Evolutionary conservation across 2,888 invertebrate genomes (phyloP).

Genomic region (Phymatocera aterrima): DNA sequence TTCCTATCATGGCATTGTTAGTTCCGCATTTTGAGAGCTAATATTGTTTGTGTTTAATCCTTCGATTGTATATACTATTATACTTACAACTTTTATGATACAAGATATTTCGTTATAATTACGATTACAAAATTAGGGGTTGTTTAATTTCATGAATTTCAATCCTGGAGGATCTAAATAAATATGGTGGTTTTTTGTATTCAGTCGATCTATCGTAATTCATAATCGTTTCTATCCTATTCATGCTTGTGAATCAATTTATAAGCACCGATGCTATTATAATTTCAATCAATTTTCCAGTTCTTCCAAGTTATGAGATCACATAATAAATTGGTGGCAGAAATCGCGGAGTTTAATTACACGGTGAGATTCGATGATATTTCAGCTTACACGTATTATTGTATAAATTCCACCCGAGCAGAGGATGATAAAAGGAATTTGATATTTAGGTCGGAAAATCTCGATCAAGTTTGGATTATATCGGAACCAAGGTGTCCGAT

Average conservation of each 20-base stretch:
- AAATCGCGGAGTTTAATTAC: slow-evolving; percentile 60
- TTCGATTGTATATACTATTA: too few species aligned
- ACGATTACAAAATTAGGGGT: background rate
- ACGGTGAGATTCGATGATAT: too few species aligned
- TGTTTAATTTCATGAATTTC: background rate
- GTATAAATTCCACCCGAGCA: background rate
- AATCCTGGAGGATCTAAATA: too few species aligned
- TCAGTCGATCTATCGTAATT: too few species aligned
- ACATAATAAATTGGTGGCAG: slow-evolving; percentile 61
- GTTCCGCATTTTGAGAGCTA: too few species aligned
- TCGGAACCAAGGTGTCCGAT: slow-evolving; percentile 60
- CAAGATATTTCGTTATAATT: too few species aligned
- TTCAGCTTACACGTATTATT: background rate
- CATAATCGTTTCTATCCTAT: background rate
- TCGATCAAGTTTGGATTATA: slow-evolving; percentile 62
- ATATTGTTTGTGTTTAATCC: too few species aligned
- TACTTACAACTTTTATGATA: too few species aligned
- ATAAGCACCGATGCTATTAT: background rate
- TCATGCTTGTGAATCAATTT: background rate
- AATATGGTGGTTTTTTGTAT: too few species aligned
- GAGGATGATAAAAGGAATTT: background rate
- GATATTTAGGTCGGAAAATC: slow-evolving; percentile 62
- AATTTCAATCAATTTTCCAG: slow-evolving; percentile 51
- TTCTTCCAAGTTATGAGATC: slow-evolving; percentile 61
- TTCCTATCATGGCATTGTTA: too few species aligned